phyloP scores from a whole-genome alignment of 2,113 vertebrate genomes.

The Cichladusa arquata region DNA sequence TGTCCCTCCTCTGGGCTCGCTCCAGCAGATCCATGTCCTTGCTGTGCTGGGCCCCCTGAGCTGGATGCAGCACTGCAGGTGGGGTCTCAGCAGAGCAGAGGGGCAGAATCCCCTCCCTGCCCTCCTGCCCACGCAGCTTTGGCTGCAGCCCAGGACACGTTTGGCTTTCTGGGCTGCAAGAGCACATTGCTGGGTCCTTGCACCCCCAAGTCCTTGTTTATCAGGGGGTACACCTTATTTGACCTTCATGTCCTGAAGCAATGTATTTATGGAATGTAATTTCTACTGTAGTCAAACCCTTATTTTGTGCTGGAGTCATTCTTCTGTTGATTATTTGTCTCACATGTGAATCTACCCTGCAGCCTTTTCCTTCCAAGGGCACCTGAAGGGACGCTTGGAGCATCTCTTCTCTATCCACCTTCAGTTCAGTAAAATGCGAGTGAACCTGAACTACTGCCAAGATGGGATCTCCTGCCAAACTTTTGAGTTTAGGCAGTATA shows the following conservation, averaged over 20 bases:
- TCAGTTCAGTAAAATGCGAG: background rate
- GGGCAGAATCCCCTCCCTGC: background rate
- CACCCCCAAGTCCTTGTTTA: background rate
- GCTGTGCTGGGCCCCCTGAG: background rate
- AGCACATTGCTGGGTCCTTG: background rate
- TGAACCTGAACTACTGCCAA: background rate
- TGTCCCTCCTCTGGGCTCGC: fast-evolving
- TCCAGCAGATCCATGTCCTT: fast-evolving
- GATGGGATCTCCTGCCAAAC: background rate
- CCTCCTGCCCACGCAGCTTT: background rate
- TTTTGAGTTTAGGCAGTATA: background rate
- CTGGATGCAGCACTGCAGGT: background rate
- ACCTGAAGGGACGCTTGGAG: background rate
- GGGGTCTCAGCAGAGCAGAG: background rate
- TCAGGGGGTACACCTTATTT: background rate
- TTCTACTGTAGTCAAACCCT: background rate
- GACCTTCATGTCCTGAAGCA: background rate
- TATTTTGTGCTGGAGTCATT: background rate
- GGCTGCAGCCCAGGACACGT: fast-evolving
- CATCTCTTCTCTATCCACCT: fast-evolving
- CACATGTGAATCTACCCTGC: background rate
- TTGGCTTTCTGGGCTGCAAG: fast-evolving
- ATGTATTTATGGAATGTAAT: background rate
- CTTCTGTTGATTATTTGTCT: background rate
- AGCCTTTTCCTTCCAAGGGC: background rate